Base-by-base conservation (phyloP, 2,888 invertebrate species). In the Mechanitis messenoides region DNA sequence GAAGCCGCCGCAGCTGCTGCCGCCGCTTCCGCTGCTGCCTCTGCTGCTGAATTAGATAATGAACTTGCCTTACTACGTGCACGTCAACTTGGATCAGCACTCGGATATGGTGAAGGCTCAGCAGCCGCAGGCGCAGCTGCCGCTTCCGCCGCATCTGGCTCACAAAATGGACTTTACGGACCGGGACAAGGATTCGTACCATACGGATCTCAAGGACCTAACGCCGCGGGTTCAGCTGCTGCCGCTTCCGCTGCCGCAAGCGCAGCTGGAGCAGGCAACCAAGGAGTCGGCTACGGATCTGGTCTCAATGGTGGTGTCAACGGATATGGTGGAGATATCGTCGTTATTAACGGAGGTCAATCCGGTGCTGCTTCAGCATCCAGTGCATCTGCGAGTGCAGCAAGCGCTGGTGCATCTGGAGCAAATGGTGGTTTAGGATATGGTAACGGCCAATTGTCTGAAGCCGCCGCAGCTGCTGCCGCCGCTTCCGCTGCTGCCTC, bases 221-320 rank as follows among this genome's bases (percentile, higher is more conserved):
- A 67, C 6, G 59, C 63, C 31, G 50, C 61, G n/a, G 47, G n/a
- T 2, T 47, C 47, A n/a, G 65, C 61, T 33, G 45, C 62, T 11
- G 46, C 50, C n/a, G 9, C 55, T 3, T 35, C 46, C 28, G 35
- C 42, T 5, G 58, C 58, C 11, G 38, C 9, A 11, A 46, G 57
- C 33, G 61, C 58, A 31, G 28, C 61, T 12, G 59, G 61, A 42
- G 28, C 31, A 12, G 47, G 59, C 45, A 46, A 42, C 11, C 53
- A 47, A 45, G 47, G 42, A 42, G 45, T 9, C 46, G 35, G 46
- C 45, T 28, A 28, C 12, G 33, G 20, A 33, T 60, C 62, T 11
- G 59, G 28, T 20, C 5, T 28, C 28, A 45, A 45, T n/a, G 45
- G 45, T 1, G 28, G 20, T 33, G 58, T 55, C 5, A 28, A 20